These are phyloP conservation scores for Pipistrellus pygmaeus DNA, from an alignment of 2,797 vertebrate genomes.

Conservation along the genomic window DNA sequence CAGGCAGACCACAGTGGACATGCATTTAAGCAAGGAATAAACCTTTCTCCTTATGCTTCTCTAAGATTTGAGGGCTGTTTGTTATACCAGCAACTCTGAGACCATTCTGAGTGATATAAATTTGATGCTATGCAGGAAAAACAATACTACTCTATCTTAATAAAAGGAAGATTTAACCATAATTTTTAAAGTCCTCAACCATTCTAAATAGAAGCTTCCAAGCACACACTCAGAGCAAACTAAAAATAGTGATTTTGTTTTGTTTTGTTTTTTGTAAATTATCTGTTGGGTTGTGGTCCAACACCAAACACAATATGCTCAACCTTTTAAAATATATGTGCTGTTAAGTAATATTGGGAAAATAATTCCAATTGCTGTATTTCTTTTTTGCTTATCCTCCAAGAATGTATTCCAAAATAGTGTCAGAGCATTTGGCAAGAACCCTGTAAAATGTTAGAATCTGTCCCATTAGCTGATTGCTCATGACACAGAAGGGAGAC, in stretches of 20 bases:
- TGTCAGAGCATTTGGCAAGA: background rate
- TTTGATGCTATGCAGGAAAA: background rate
- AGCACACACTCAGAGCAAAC: background rate
- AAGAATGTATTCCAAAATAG: background rate
- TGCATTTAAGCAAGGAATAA: background rate
- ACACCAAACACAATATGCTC: background rate
- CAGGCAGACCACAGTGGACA: background rate
- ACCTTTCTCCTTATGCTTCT: background rate
- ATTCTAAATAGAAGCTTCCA: conserved; percentile 18
- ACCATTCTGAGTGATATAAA: background rate
- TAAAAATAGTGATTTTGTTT: conserved; percentile 21
- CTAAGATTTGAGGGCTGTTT: background rate
- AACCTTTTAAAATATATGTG: background rate
- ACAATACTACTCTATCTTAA: background rate
- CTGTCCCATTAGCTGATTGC: background rate
- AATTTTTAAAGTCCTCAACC: background rate
- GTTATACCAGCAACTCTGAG: background rate
- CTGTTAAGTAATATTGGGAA: background rate
- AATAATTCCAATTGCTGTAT: background rate
- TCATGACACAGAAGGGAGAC: background rate
- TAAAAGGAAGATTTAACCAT: background rate
- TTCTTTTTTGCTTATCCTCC: background rate
- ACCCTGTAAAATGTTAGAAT: background rate
- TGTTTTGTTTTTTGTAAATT: conserved; percentile 31
- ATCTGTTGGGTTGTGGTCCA: background rate